A percentile compares a stretch with the other conserved stretches of the same genome.
phyloP scores from a whole-genome alignment of 2,113 vertebrate species.

The Epinephelus lanceolatus region DNA sequence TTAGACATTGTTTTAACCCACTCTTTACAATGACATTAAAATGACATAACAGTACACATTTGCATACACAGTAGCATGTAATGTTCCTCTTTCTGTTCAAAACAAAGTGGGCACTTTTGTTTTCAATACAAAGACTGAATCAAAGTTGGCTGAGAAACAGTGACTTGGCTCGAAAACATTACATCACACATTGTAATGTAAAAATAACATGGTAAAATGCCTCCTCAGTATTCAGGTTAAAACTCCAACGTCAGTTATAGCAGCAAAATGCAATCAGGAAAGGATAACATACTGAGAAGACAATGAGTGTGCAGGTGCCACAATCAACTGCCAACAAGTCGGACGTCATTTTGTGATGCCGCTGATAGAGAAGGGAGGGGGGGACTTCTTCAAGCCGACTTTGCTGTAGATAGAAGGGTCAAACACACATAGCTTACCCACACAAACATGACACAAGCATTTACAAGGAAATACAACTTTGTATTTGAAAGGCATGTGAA shows the following conservation, averaged over 20 bases:
- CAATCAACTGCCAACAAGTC: neutral
- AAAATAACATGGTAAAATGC: neutral
- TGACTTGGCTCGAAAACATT: neutral
- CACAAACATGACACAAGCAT: neutral
- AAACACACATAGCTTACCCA: neutral
- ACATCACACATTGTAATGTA: neutral
- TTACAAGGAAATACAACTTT: constrained; percentile 2
- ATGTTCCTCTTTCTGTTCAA: neutral
- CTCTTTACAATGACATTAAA: neutral
- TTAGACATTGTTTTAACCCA: neutral
- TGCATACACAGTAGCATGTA: constrained; percentile 16
- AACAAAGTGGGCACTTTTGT: neutral
- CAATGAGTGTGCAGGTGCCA: neutral
- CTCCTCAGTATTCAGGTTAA: neutral
- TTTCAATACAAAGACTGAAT: neutral
- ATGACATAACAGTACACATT: neutral
- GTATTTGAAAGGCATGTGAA: neutral
- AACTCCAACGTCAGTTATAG: neutral
- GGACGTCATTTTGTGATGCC: constrained; percentile 65
- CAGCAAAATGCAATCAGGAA: constrained; percentile 21
- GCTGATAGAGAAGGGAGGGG: constrained; percentile 77
- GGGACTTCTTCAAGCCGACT: constrained; percentile 68
- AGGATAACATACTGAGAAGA: neutral
- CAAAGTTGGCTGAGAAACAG: neutral
- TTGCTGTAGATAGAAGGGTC: constrained; percentile 65